A percentile compares a stretch with the other conserved stretches of the same genome.
Evolutionary conservation across 2,888 invertebrate genomes (phyloP).

Genomic region (Caenorhabditis japonica): DNA sequence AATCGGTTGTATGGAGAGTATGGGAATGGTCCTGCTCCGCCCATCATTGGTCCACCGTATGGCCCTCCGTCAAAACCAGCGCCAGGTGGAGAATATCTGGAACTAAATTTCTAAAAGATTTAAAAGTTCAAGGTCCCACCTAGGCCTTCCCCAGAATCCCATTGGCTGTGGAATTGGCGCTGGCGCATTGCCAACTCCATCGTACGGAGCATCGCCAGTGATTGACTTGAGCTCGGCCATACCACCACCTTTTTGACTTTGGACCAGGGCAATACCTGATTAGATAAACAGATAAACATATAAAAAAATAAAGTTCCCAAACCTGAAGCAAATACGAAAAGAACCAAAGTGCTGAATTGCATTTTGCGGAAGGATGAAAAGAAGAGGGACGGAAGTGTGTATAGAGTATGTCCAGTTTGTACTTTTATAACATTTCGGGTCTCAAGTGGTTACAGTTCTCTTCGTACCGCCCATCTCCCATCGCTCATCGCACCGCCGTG

Average conservation of each 20-base stretch:
- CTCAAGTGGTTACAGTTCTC: slow-evolving; percentile 54
- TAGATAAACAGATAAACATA: not conserved
- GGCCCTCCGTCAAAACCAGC: slow-evolving; percentile 38
- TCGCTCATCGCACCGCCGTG: too few relatives aligned
- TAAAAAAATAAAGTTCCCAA: not conserved
- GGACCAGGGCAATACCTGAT: slow-evolving; percentile 16
- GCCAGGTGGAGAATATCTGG: slow-evolving; percentile 52
- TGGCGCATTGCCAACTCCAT: slow-evolving; percentile 64
- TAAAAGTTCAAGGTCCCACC: slow-evolving; percentile 7
- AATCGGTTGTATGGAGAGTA: slow-evolving; percentile 54
- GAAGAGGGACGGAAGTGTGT: slow-evolving; percentile 6
- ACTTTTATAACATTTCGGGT: slow-evolving; percentile 40
- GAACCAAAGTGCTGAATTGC: slow-evolving; percentile 19
- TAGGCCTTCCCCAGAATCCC: slow-evolving; percentile 67
- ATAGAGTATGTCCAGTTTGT: slow-evolving; percentile 29
- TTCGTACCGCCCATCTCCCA: slow-evolving; percentile 30
- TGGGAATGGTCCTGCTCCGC: slow-evolving; percentile 33
- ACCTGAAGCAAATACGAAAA: slow-evolving; percentile 36
- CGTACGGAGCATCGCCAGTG: slow-evolving; percentile 62
- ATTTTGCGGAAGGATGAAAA: slow-evolving; percentile 8
- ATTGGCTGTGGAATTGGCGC: slow-evolving; percentile 62
- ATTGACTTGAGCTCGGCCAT: slow-evolving; percentile 66
- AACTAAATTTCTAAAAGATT: not conserved
- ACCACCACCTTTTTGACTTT: slow-evolving; percentile 54
- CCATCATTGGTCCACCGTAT: slow-evolving; percentile 48